Percentiles rank a stretch among this genome's conserved stretches.
phyloP scores from a whole-genome alignment of 2,113 vertebrate species.

The Albula goreensis region DNA sequence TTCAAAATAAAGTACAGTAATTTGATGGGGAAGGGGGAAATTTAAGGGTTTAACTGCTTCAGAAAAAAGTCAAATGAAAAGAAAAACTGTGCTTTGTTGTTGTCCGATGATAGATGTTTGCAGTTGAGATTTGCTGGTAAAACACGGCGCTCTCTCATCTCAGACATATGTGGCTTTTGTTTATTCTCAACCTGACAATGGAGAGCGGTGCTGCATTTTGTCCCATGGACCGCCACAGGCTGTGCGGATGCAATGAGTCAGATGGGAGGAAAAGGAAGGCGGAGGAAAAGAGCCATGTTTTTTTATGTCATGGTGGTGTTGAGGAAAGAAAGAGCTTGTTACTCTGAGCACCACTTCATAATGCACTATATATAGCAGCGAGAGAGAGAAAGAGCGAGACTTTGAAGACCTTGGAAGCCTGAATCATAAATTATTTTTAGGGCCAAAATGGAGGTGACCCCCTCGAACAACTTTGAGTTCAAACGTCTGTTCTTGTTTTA shows the following conservation, averaged over 20 bases:
- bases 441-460: background rate
- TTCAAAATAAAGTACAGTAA: background rate
- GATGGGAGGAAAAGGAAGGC: background rate
- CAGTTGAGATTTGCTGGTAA: background rate
- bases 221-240: background rate
- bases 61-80: background rate
- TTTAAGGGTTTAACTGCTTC: background rate
- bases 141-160: background rate
- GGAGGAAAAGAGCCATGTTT: background rate
- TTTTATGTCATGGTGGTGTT: background rate
- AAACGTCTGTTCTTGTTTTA: background rate
- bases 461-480: background rate
- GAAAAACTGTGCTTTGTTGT: background rate
- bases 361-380: background rate
- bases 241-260: background rate
- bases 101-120: background rate
- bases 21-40: background rate
- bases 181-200: background rate
- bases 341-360: background rate
- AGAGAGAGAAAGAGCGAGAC: background rate
- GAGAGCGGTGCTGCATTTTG: background rate
- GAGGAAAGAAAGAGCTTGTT: background rate
- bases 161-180: background rate
- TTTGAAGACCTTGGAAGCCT: background rate
- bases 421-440: constrained; percentile 1